A percentile compares a stretch with the other conserved stretches of the same genome.
Evolutionary conservation across 2,888 invertebrate species (phyloP).

Genomic region (Geotrupes spiniger): DNA sequence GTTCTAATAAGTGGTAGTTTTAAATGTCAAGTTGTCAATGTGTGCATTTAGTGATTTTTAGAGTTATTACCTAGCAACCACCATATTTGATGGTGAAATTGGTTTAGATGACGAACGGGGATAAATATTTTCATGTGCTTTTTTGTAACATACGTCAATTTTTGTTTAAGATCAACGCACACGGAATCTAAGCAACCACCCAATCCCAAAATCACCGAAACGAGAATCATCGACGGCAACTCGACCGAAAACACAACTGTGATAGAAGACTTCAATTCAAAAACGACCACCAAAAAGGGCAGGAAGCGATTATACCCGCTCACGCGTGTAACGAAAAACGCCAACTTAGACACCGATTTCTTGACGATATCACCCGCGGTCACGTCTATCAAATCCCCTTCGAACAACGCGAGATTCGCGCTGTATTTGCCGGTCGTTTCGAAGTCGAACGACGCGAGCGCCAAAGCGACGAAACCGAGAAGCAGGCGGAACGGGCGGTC

Average conservation of each 20-base stretch:
- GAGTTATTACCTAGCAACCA: too few species aligned
- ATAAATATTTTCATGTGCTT: too few species aligned
- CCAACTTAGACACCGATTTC: slow-evolving; percentile 11
- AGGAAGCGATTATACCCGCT: not conserved
- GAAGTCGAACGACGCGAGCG: slow-evolving; percentile 18
- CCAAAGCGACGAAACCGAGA: slow-evolving; percentile 23
- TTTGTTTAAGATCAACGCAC: not conserved
- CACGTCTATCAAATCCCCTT: slow-evolving; percentile 7
- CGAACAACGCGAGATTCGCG: not conserved
- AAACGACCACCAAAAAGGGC: slow-evolving; percentile 23
- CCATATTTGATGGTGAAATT: too few species aligned
- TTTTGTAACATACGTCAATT: too few species aligned
- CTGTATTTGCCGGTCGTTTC: slow-evolving; percentile 39
- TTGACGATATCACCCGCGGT: slow-evolving; percentile 20
- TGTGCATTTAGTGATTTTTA: too few species aligned
- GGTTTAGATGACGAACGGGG: too few species aligned
- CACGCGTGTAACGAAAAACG: not conserved
- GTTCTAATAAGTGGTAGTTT: not conserved
- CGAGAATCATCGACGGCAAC: too few species aligned
- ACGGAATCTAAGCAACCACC: not conserved
- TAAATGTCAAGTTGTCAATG: too few species aligned
- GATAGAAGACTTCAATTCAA: too few species aligned
- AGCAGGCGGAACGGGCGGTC: slow-evolving; percentile 7
- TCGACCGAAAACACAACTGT: too few species aligned
- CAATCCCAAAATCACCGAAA: too few species aligned